Percentiles rank a stretch among this genome's conserved stretches.
Conservation (phyloP, 2,888 invertebrate species). For the Dynastes grantii region DNA sequence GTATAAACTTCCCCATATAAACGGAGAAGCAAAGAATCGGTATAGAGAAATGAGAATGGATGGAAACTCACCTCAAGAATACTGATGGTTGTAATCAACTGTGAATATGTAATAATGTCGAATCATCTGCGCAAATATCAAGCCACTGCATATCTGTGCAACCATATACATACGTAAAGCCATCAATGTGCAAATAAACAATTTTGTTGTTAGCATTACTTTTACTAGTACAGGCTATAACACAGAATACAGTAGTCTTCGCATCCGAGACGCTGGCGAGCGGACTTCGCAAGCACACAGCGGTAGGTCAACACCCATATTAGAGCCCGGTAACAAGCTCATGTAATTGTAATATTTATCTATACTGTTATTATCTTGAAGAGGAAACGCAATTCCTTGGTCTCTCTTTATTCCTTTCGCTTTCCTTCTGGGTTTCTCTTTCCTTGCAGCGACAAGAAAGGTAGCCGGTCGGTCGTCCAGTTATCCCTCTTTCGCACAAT, state of each 20-base stretch:
- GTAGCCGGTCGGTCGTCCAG: not conserved
- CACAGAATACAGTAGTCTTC: not conserved
- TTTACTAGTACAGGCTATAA: not conserved
- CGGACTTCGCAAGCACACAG: constrained; percentile 4
- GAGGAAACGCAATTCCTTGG: constrained; percentile 17
- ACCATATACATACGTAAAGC: too few species aligned
- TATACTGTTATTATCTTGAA: constrained; percentile 16
- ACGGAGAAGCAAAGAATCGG: too few species aligned
- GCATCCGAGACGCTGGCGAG: not conserved
- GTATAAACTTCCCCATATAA: too few species aligned
- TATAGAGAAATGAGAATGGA: too few species aligned
- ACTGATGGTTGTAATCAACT: too few species aligned
- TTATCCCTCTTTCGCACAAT: constrained; percentile 13
- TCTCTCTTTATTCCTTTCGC: constrained; percentile 5
- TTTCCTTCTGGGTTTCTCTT: constrained; percentile 1
- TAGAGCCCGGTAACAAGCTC: constrained; percentile 27
- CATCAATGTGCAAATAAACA: not conserved
- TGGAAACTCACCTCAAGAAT: too few species aligned
- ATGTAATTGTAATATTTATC: constrained; percentile 40
- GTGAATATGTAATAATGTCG: too few species aligned
- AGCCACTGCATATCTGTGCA: too few species aligned
- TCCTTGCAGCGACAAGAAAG: not conserved
- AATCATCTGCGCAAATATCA: too few species aligned
- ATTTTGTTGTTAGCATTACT: not conserved
- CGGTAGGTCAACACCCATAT: constrained; percentile 26